phyloP scores from a whole-genome alignment of 2,797 vertebrate genomes.

The Sebastes reedi region DNA sequence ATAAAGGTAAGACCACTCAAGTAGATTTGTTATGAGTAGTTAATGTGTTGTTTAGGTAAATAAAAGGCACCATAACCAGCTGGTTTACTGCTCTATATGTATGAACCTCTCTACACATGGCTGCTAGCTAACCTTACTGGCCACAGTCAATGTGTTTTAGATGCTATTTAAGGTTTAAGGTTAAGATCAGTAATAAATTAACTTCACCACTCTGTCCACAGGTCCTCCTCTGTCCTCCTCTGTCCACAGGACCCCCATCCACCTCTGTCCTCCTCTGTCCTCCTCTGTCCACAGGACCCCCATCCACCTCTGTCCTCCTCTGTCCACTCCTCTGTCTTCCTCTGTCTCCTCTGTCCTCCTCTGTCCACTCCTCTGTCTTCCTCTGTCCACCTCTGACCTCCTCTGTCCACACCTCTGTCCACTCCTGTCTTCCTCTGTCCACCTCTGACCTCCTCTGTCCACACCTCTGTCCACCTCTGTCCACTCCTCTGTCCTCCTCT shows the following conservation, averaged over 20 bases:
- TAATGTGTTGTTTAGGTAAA: neutral
- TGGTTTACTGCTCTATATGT: no score
- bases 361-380: no score
- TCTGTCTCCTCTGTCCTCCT: no score
- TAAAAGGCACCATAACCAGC: neutral
- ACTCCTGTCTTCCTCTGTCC: neutral
- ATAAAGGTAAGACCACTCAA: neutral
- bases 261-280: no score
- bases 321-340: no score
- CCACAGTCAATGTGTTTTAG: neutral
- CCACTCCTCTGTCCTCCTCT: neutral
- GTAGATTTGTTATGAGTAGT: constrained; percentile 2
- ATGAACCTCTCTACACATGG: neutral
- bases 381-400: neutral
- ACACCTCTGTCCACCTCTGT: no score
- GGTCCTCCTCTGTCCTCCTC: neutral
- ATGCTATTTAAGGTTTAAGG: neutral
- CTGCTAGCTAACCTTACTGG: neutral
- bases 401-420: no score
- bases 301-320: neutral
- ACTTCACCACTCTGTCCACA: neutral
- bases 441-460: neutral
- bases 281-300: neutral
- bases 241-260: neutral
- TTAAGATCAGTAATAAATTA: neutral